Evolutionary conservation across 1,140 invertebrate genomes (phyloP), one percentile per base, ranked within the genome.

Genomic region (Thaumetopoea pityocampa): DNA sequence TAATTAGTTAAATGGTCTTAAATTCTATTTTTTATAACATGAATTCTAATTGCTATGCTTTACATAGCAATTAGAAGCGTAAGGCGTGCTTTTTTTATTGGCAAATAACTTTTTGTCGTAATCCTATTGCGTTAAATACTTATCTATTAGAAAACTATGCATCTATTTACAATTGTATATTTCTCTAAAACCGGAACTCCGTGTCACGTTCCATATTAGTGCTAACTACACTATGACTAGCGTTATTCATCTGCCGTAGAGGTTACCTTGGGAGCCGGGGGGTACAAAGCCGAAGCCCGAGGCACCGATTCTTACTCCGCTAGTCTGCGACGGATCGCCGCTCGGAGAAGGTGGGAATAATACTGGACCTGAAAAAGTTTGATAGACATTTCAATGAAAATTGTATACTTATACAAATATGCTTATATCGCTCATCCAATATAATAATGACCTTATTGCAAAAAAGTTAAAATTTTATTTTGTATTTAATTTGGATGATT

Each of bases 261-360:
- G 29, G 78, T 87, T 87, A 88, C 87, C 82, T 87, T 80, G 78
- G 27, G 72, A 67, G 76, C 88, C 87, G 47, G 91, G 90, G 50
- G 91, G 90, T 15, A 92, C 90, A 64, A 92, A 92, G 59, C 92
- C 92, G 57, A 88, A 93, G 46, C 92, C 91, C 30, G 91, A 92
- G 23, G 91, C 92, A 28, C 92, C 91, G 3, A 89, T 87, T 16
- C 92, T 73, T 5, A 92, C 91, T 9, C 91, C 92, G 52, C 91
- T 92, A 17, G 89, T 89, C 59, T 92, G 90, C 9, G 84, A 83
- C 6, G 77, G 78, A 55, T 87, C 88, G 16, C 88, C 87, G 38
- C 87, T 81, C 4, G 90, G 90, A 18, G 90, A 89, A 5, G 87
- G 85, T 12, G 92, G 91, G 69, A 93, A 92, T 24, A 91, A 70